These are phyloP conservation scores for Synergus gifuensis DNA, from an alignment of 2,888 invertebrate species.

Conservation along the genomic window DNA sequence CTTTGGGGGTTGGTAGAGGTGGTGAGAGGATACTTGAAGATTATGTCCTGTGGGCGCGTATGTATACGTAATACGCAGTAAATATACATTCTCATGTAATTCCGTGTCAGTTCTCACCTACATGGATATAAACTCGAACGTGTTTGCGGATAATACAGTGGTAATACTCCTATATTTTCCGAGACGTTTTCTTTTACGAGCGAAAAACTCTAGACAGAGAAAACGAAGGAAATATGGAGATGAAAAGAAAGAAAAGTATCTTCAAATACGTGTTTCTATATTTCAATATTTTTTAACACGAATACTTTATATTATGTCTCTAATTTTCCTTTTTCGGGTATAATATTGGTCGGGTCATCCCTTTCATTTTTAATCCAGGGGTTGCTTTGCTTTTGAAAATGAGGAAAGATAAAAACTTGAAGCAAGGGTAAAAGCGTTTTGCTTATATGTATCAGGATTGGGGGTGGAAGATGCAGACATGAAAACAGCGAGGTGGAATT, in stretches of 20 bases:
- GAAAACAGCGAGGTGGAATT: constrained; percentile 62
- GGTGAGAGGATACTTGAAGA: constrained; percentile 30
- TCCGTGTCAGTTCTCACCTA: constrained; percentile 37
- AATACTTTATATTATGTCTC: neutral
- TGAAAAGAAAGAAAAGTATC: neutral
- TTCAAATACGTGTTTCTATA: neutral
- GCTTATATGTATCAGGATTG: constrained; percentile 34
- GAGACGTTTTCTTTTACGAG: constrained; percentile 31
- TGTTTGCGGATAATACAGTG: constrained; percentile 41
- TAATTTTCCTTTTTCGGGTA: constrained; percentile 6
- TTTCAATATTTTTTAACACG: too few relatives aligned
- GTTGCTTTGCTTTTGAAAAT: constrained; percentile 16
- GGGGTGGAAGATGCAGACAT: constrained; percentile 33
- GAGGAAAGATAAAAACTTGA: constrained; percentile 43
- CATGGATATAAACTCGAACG: constrained; percentile 37
- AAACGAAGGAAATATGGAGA: neutral
- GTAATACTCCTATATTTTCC: constrained; percentile 23
- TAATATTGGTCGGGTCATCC: constrained; percentile 40
- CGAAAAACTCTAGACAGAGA: constrained; percentile 25
- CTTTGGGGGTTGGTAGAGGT: constrained; percentile 15
- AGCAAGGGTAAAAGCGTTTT: constrained; percentile 42
- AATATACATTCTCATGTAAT: constrained; percentile 38
- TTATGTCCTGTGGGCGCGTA: constrained; percentile 41
- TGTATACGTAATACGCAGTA: constrained; percentile 1
- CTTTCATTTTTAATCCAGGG: constrained; percentile 27